These are phyloP conservation scores for Drosophila nasuta DNA, from an alignment of 1,140 invertebrate species.

Conservation along the genomic window DNA sequence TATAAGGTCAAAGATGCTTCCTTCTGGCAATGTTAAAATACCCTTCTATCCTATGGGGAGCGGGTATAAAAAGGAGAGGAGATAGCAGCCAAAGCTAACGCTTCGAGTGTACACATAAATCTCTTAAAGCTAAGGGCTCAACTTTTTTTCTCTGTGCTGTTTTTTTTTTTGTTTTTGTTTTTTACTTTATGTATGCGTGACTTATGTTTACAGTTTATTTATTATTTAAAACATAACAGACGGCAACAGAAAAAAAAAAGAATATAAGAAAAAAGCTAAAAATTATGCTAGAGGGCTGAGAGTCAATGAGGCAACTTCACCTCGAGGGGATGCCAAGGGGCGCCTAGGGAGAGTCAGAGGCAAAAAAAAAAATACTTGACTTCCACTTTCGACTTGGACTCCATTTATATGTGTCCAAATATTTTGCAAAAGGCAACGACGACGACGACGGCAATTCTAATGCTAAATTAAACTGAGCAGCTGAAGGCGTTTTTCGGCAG, in stretches of 20 bases:
- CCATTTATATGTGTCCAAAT: constrained; percentile 61
- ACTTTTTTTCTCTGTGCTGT: constrained; percentile 40
- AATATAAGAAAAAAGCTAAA: constrained; percentile 29
- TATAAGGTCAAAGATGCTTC: no score
- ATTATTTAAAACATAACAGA: constrained; percentile 79
- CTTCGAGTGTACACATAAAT: constrained; percentile 56
- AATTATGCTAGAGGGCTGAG: constrained; percentile 20
- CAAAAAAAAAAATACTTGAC: constrained; percentile 5
- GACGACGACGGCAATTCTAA: constrained; percentile 24
- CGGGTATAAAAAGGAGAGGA: no score
- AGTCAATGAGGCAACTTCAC: constrained; percentile 7
- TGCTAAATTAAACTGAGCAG: constrained; percentile 54
- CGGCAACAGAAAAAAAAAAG: constrained; percentile 9
- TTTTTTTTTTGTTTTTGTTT: no score
- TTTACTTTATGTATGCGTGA: constrained; percentile 68
- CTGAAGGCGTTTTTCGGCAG: constrained; percentile 48
- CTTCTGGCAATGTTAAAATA: no score
- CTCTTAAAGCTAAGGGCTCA: constrained; percentile 64
- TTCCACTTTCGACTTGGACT: constrained; percentile 33
- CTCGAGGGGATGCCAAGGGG: constrained; percentile 10
- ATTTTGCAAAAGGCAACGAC: constrained; percentile 23
- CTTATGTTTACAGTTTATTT: constrained; percentile 83
- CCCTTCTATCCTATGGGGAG: no score
- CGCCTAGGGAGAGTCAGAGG: background rate
- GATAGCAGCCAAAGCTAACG: background rate